phyloP scores from a whole-genome alignment of 2,797 vertebrate genomes.

The Cynopterus sphinx region DNA sequence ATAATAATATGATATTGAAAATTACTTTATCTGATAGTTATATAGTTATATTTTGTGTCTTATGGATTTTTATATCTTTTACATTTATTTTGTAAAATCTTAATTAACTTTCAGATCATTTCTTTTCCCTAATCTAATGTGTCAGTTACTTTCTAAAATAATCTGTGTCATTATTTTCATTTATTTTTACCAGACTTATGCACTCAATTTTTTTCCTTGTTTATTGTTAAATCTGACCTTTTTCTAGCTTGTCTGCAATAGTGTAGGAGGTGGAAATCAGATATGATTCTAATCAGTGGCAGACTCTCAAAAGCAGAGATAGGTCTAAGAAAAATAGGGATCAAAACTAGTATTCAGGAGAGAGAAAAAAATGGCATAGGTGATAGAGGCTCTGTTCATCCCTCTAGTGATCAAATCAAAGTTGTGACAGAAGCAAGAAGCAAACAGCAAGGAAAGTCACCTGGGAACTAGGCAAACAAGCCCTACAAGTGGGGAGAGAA shows the following conservation, averaged over 20 bases:
- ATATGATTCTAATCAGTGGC: not conserved
- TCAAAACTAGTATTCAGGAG: not conserved
- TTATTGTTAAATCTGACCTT: not conserved
- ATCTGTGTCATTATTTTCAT: not conserved
- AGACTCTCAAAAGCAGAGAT: not conserved
- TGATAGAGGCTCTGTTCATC: too few species aligned
- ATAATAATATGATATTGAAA: conserved; percentile 22
- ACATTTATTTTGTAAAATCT: not conserved
- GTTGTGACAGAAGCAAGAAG: too few species aligned
- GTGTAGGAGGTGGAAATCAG: not conserved
- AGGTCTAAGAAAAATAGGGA: not conserved
- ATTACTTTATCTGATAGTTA: not conserved
- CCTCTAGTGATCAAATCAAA: too few species aligned
- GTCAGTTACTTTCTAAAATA: not conserved
- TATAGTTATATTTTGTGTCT: conserved; percentile 14
- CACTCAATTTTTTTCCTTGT: not conserved
- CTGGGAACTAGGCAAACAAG: too few species aligned
- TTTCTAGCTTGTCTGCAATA: not conserved
- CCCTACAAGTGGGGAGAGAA: too few species aligned
- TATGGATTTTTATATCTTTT: not conserved
- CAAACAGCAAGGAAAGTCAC: too few species aligned
- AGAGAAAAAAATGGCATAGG: too few species aligned
- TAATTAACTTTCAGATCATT: not conserved
- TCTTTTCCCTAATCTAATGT: not conserved
- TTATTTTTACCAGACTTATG: not conserved